Evolutionary conservation across 1,140 invertebrate genomes (phyloP), one percentile per base, ranked within the genome.

Genomic region (Scaptomyza montana): DNA sequence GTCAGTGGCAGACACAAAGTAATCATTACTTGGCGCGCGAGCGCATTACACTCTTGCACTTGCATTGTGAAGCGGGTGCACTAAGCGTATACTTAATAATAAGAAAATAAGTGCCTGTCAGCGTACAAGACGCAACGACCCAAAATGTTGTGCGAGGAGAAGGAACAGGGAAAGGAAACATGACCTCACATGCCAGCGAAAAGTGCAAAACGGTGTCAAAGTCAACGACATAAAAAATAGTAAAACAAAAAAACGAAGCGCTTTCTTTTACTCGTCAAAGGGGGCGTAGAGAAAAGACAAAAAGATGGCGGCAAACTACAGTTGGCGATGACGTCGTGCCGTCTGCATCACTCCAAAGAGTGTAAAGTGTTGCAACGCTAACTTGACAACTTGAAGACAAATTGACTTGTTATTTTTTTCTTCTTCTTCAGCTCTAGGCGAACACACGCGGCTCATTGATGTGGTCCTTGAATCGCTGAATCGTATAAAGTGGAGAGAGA

Each of bases 41-140:
- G 33, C 33, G 63, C 74, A 65, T 65, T 64, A 64, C 64, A 43
- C 63, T 74, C 71, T 36, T 74, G 65, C 71, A 74, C 70, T 74
- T 46, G 56, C 46, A 55, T 41, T 71, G 21, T 25, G 47, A 36
- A 36, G 21, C 41, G 56, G 66, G 70, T 65, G 33, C 61, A 74
- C 84, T 84, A 80, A 89, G 80, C 84, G 84, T 89, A 84, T 89
- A 89, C 84, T 89, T 89, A 89, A 89, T 89, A 89, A 89, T 86
- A 86, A 82, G 82, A 89, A 89, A 89, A 89, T 89, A 89, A 89
- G 80, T 84, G 84, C 67, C 84, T 84, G 84, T 80, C 84, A 89
- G 68, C 69, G 66, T 41, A 50, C 68, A 25, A 3, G 21, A 25
- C 21, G 21, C 21, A 46, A 46, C 64, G 70, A 47, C 50, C 41